Evolutionary conservation across 2,888 invertebrate species (phyloP), one percentile per base, ranked within the genome.

Genomic region (Sphecodes monilicornis): DNA sequence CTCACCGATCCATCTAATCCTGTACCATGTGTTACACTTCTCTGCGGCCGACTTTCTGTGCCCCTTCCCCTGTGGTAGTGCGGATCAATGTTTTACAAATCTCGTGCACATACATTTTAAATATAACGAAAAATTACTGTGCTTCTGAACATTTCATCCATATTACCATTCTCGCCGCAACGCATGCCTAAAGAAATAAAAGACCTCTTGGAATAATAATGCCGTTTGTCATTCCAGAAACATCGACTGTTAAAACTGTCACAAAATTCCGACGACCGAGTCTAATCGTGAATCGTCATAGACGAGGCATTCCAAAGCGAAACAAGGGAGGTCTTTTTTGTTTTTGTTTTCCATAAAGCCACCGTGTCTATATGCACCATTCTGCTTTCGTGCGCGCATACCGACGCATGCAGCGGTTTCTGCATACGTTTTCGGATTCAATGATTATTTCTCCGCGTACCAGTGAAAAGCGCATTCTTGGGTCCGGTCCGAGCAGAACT

Each of bases 391-490:
- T 26, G 29, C 18, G 32, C 64, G 64, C 64, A 64, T 64, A 64
- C 64, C 64, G 32, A 64, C 60, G 41, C 54, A 43, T 16, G 41
- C 64, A 29, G 32, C 73, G 11, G 68, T 39, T 46, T 68, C 64
- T 50, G 64, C 32, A 77, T 70, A 57, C 72, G 71, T 75, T 86
- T 87, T 85, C 78, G 85, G 57, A 82, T 81, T 79, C 81, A 75
- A 72, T 72, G 81, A 84, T 85, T 74, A 73, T 70, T 77, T 76
- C 68, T 64, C 46, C 18, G 46, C 80, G 64, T 64, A 50, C 74
- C 54, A 50, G 78, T 70, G 87, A 82, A 86, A 86, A 82, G 87
- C 78, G 80, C 85, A 87, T 87, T 80, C 87, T 80, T 77, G 84
- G 72, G 69, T 75, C 68, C 41, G 50, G 64, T 70, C 75, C 54